Evolutionary conservation across 2,888 invertebrate species (phyloP).

Genomic region (Caenorhabditis parvicauda): DNA sequence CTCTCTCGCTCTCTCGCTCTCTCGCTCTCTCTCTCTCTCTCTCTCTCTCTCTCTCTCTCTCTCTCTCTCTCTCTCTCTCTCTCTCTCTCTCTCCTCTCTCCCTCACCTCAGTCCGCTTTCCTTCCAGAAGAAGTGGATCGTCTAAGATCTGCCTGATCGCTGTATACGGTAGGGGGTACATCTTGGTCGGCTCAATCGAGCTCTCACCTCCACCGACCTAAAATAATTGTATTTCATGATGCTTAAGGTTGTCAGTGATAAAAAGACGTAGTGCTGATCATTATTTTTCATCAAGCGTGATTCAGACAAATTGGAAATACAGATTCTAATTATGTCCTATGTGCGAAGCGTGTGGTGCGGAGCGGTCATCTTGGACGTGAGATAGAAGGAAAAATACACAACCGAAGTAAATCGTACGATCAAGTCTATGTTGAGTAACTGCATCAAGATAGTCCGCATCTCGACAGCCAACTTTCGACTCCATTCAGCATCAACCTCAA

Average conservation of each 20-base stretch:
- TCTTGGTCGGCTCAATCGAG: slow-evolving; percentile 25
- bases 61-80: too few relatives aligned
- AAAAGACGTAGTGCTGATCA: too few relatives aligned
- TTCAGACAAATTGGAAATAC: too few relatives aligned
- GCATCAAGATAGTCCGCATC: slow-evolving; percentile 60
- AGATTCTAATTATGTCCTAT: too few relatives aligned
- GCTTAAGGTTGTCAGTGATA: too few relatives aligned
- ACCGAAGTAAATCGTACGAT: slow-evolving; percentile 42
- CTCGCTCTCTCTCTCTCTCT: too few relatives aligned
- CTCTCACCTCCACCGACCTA: slow-evolving; percentile 42
- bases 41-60: too few relatives aligned
- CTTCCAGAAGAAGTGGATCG: slow-evolving; percentile 56
- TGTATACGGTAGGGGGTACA: slow-evolving; percentile 53
- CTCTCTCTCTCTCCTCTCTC: too few relatives aligned
- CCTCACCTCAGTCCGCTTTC: slow-evolving; percentile 57
- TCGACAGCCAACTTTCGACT: slow-evolving; percentile 59
- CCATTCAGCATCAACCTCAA: slow-evolving; percentile 55
- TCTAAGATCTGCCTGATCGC: slow-evolving; percentile 53
- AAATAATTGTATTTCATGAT: background rate
- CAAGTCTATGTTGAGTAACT: slow-evolving; percentile 58
- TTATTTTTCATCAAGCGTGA: too few relatives aligned
- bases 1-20: too few relatives aligned
- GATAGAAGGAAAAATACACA: too few relatives aligned
- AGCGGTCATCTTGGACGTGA: too few relatives aligned
- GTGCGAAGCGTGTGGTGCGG: background rate